Evolutionary conservation across 2,113 vertebrate species (phyloP).

Genomic region (Willisornis vidua): DNA sequence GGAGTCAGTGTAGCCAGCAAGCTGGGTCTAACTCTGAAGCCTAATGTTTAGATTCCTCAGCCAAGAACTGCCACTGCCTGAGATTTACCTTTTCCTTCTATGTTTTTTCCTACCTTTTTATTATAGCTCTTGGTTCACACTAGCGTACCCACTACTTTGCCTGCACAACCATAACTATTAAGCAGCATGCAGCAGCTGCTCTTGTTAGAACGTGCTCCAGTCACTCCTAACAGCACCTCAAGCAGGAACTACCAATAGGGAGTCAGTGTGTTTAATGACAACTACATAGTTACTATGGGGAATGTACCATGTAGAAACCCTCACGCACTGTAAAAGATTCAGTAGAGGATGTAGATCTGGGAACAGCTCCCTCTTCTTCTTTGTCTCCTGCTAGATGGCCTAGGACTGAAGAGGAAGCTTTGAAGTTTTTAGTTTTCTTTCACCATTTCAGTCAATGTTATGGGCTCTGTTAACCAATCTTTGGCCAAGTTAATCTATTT

Average conservation of each 20-base stretch:
- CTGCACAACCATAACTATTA: not conserved
- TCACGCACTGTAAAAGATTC: not conserved
- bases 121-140: not conserved
- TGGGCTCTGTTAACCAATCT: accelerated
- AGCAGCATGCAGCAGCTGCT: not conserved
- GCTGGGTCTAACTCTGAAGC: not conserved
- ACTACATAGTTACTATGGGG: not conserved
- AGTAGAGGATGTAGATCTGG: not conserved
- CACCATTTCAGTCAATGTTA: not conserved
- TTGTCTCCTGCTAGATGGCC: not conserved
- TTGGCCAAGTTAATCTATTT: not conserved
- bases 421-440: not conserved
- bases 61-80: not conserved
- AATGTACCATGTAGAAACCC: not conserved
- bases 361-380: not conserved
- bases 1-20: not conserved
- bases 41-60: not conserved
- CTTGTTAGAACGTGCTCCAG: not conserved
- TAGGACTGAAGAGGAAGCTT: not conserved
- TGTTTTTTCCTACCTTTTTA: not conserved
- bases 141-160: not conserved
- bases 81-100: not conserved
- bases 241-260: not conserved
- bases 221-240: not conserved
- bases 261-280: not conserved